These are phyloP conservation scores for Notocelia uddmanniana DNA, from an alignment of 2,888 invertebrate genomes.

Conservation along the genomic window DNA sequence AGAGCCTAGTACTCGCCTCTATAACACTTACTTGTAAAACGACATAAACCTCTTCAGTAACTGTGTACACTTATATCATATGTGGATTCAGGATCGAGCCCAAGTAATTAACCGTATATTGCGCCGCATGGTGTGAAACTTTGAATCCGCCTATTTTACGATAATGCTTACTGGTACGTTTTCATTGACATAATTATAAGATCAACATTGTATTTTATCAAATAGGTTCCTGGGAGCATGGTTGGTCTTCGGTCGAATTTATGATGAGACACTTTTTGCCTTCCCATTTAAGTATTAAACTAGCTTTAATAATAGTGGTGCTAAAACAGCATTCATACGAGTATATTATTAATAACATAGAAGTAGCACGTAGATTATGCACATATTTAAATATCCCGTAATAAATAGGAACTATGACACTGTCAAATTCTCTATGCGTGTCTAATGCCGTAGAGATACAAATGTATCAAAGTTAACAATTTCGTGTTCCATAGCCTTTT, in stretches of 20 bases:
- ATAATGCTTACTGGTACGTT: slow-evolving; percentile 53
- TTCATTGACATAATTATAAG: slow-evolving; percentile 54
- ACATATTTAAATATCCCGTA: too few species aligned
- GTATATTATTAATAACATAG: too few species aligned
- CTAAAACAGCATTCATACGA: not conserved
- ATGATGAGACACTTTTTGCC: not conserved
- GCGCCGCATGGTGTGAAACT: slow-evolving; percentile 55
- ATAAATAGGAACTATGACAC: not conserved
- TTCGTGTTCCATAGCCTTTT: not conserved
- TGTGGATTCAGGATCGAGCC: slow-evolving; percentile 16
- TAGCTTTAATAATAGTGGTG: not conserved
- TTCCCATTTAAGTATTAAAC: too few species aligned
- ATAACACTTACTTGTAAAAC: not conserved
- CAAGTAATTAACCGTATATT: slow-evolving; percentile 62
- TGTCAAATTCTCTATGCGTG: not conserved
- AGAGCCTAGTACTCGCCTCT: slow-evolving; percentile 1
- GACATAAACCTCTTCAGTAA: not conserved
- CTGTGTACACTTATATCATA: not conserved
- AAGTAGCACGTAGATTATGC: too few species aligned
- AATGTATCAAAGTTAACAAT: not conserved
- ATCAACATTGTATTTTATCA: slow-evolving; percentile 52
- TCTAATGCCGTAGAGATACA: not conserved
- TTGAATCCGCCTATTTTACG: slow-evolving; percentile 56
- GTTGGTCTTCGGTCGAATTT: not conserved
- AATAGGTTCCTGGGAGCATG: not conserved